Percentiles rank a stretch among this genome's conserved stretches.
Evolutionary conservation across 2,797 vertebrate genomes (phyloP).

Genomic region (Linurgus olivaceus): DNA sequence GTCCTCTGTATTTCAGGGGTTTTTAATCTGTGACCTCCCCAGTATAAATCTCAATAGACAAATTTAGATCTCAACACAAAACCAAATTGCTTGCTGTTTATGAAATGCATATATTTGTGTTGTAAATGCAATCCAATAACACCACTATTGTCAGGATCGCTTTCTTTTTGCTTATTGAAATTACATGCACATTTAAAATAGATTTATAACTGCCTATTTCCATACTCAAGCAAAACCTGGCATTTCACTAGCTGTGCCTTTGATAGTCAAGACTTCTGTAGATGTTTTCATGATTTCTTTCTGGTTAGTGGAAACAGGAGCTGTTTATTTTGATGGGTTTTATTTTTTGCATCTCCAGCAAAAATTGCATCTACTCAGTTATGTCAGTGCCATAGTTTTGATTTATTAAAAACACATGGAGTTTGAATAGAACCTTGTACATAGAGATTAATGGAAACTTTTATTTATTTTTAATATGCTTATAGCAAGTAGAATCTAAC

Average conservation of each 20-base stretch:
- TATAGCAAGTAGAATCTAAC: not conserved
- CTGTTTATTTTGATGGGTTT: slow-evolving; percentile 25
- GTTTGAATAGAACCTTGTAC: not conserved
- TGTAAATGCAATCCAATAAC: slow-evolving; percentile 7
- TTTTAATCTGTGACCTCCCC: not conserved
- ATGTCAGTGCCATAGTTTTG: not conserved
- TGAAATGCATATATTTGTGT: slow-evolving; percentile 19
- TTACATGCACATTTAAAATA: slow-evolving; percentile 28
- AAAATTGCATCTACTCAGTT: not conserved
- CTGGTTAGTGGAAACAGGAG: not conserved
- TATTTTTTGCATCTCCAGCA: slow-evolving; percentile 15
- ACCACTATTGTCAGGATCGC: not conserved
- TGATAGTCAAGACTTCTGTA: slow-evolving; percentile 29
- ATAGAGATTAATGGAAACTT: not conserved
- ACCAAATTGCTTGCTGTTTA: not conserved
- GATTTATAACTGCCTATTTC: slow-evolving; percentile 37
- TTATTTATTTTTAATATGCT: not conserved
- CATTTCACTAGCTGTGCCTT: slow-evolving; percentile 26
- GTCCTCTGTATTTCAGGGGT: not conserved
- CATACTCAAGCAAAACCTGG: not conserved
- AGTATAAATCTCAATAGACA: not conserved
- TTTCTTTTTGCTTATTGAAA: slow-evolving; percentile 41
- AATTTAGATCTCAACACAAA: slow-evolving; percentile 3
- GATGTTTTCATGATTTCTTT: slow-evolving; percentile 25
- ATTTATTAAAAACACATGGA: not conserved